Percentiles rank a stretch among this genome's conserved stretches.
Conservation (phyloP, 2,113 vertebrate genomes). For the Podiceps cristatus region DNA sequence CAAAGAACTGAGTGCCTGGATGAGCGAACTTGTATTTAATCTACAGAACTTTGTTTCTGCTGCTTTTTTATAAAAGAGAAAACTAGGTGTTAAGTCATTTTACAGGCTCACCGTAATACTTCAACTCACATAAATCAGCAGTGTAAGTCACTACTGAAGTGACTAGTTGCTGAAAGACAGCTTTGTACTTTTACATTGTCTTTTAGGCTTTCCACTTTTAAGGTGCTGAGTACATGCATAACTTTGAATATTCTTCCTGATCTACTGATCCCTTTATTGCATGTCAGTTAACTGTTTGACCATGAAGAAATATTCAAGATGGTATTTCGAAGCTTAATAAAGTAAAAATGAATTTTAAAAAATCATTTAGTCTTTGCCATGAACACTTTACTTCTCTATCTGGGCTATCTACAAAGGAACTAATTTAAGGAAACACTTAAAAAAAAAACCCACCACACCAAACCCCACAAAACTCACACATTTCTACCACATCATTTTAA, state of each 20-base stretch:
- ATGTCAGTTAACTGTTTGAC: not conserved
- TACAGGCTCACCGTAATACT: not conserved
- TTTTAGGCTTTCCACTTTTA: not conserved
- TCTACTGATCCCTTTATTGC: not conserved
- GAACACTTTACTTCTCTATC: too few species aligned
- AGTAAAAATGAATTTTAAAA: not conserved
- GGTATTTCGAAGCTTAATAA: not conserved
- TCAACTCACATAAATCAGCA: not conserved
- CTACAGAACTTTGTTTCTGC: not conserved
- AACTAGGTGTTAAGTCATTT: not conserved
- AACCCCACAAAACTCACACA: too few species aligned
- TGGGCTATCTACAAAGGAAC: not conserved
- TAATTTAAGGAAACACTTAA: not conserved
- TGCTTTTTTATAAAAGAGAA: not conserved
- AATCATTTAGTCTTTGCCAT: not conserved
- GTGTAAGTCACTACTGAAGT: not conserved
- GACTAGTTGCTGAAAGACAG: not conserved
- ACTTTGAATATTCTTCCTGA: not conserved
- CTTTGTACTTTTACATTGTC: not conserved
- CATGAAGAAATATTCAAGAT: not conserved
- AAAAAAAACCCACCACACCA: not conserved
- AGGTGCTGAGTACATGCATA: accelerated
- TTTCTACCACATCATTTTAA: not conserved
- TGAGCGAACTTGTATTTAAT: not conserved
- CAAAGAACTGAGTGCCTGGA: not conserved